A percentile compares a stretch with the other conserved stretches of the same genome.
Conservation (phyloP, 2,113 vertebrate genomes). For the Xiphias gladius region DNA sequence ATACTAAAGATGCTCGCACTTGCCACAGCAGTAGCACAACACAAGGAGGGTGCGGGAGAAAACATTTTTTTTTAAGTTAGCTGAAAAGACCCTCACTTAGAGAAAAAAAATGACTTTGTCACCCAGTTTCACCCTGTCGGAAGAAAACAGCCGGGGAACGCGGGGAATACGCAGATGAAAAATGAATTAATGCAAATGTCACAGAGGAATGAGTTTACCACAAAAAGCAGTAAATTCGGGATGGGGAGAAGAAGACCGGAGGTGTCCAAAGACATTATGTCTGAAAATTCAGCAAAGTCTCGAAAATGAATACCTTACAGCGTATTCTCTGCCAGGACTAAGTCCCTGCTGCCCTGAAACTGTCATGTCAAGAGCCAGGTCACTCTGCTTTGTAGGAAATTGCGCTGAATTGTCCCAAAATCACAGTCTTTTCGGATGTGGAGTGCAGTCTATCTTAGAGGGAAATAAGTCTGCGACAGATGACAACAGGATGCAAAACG, state of each 20-base stretch:
- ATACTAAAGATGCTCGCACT: neutral
- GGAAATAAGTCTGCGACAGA: neutral
- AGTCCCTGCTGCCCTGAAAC: slow-evolving; percentile 10
- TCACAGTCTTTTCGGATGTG: slow-evolving; percentile 1
- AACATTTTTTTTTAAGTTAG: slow-evolving; percentile 11
- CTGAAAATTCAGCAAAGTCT: neutral
- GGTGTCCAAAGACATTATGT: slow-evolving; percentile 13
- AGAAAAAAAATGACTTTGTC: slow-evolving; percentile 55
- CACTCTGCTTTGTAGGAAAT: slow-evolving; percentile 13
- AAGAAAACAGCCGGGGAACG: slow-evolving; percentile 35
- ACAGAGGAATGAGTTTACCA: slow-evolving; percentile 16
- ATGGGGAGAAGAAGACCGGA: neutral
- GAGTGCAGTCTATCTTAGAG: neutral
- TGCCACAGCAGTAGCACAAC: slow-evolving; percentile 6
- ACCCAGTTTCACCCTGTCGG: slow-evolving; percentile 42
- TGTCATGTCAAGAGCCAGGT: neutral
- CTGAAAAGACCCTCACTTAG: slow-evolving; percentile 59
- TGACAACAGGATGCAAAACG: neutral
- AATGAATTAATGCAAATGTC: slow-evolving; percentile 36
- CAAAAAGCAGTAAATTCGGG: neutral
- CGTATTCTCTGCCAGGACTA: neutral
- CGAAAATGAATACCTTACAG: neutral
- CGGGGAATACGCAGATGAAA: slow-evolving; percentile 26
- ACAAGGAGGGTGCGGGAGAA: neutral
- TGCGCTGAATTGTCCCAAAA: slow-evolving; percentile 10